phyloP scores from a whole-genome alignment of 2,888 invertebrate species.

The Ellobium chinense region DNA sequence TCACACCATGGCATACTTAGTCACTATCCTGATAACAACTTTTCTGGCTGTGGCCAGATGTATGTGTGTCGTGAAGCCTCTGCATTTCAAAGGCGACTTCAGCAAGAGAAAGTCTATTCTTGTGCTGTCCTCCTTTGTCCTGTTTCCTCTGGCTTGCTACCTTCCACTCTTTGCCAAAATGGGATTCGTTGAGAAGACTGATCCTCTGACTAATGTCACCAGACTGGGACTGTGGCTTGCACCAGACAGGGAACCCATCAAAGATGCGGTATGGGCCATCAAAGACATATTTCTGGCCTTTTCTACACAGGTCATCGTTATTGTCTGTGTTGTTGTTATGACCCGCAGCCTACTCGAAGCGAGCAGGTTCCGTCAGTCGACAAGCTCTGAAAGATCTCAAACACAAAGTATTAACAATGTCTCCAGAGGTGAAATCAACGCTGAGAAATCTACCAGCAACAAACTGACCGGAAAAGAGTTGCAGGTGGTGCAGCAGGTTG shows the following conservation, averaged over 20 bases:
- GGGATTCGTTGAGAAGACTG: background rate
- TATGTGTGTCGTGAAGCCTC: slow-evolving; percentile 27
- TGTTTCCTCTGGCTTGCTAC: background rate
- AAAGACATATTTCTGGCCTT: background rate
- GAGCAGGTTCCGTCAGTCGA: slow-evolving; percentile 4
- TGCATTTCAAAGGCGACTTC: slow-evolving; percentile 19
- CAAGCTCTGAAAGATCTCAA: background rate
- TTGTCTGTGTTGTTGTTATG: slow-evolving; percentile 15
- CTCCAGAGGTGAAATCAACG: background rate
- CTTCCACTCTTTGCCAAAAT: background rate
- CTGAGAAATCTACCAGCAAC: too few species aligned
- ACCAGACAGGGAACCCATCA: background rate
- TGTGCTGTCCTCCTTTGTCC: background rate
- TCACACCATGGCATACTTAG: background rate
- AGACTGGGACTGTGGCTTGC: background rate
- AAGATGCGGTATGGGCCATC: background rate
- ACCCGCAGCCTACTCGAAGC: background rate
- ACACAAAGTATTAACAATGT: background rate
- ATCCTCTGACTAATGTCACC: background rate
- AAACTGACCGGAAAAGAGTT: slow-evolving; percentile 2
- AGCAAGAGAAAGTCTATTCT: background rate
- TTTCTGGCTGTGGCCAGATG: slow-evolving; percentile 29
- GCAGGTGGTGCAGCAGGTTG: background rate
- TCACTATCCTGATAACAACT: background rate
- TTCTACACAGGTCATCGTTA: slow-evolving; percentile 9